A percentile compares a stretch with the other conserved stretches of the same genome.
These are phyloP conservation scores for Cyrtonyx montezumae DNA, from an alignment of 2,113 vertebrate genomes.

Conservation along the genomic window DNA sequence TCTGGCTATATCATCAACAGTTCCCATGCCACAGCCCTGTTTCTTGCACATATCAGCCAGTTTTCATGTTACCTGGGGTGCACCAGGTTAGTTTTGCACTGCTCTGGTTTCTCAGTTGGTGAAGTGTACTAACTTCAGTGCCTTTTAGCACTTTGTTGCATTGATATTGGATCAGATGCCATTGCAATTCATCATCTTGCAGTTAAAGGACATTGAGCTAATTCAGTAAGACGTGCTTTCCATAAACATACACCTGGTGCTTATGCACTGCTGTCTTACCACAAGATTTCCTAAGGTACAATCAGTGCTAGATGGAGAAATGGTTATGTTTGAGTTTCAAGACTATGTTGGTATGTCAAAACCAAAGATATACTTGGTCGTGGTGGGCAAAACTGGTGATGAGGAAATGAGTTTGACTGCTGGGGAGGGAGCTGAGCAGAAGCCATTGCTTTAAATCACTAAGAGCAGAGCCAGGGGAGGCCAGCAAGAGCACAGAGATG, in stretches of 20 bases:
- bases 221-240: background rate
- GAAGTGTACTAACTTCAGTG: background rate
- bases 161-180: accelerated
- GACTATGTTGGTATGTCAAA: background rate
- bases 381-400: background rate
- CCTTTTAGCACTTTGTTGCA: background rate
- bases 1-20: background rate
- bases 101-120: accelerated
- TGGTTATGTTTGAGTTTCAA: background rate
- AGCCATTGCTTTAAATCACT: background rate
- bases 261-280: background rate
- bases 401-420: background rate
- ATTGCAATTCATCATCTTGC: background rate
- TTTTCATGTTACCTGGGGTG: background rate
- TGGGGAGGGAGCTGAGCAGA: background rate
- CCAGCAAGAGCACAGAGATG: background rate
- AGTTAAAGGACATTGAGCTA: background rate
- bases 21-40: background rate
- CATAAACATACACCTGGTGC: background rate
- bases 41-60: accelerated
- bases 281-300: background rate
- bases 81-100: background rate
- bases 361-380: background rate
- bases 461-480: background rate
- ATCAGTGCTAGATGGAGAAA: background rate